A percentile compares a stretch with the other conserved stretches of the same genome.
phyloP scores from a whole-genome alignment of 2,113 vertebrate genomes.

The Alectura lathami region DNA sequence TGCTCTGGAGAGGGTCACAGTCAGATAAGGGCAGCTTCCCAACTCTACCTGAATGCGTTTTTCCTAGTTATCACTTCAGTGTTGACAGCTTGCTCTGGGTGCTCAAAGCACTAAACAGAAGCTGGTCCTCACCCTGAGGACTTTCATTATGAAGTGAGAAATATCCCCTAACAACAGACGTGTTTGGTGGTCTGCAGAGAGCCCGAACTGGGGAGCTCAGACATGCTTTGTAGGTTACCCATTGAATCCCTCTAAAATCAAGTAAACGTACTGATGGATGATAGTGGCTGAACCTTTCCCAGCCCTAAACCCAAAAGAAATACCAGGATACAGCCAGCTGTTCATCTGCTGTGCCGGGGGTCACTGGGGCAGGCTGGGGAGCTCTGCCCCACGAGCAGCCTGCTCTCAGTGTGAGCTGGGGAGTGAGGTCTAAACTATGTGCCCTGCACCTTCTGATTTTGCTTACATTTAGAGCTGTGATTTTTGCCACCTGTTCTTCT shows the following conservation, averaged over 20 bases:
- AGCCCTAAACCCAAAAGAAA: neutral
- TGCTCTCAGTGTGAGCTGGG: neutral
- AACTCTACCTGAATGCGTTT: neutral
- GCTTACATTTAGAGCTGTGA: neutral
- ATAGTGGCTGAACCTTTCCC: fast-evolving
- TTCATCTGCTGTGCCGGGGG: neutral
- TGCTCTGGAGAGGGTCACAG: neutral
- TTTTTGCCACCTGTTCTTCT: neutral
- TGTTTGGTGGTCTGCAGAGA: fast-evolving
- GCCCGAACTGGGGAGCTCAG: neutral
- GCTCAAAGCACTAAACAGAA: neutral
- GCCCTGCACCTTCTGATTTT: neutral
- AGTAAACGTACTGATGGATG: neutral
- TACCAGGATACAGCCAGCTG: neutral
- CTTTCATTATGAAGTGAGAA: neutral
- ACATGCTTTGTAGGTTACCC: fast-evolving
- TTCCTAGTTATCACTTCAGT: neutral
- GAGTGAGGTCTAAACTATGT: neutral
- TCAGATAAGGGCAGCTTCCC: neutral
- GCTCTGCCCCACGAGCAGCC: neutral
- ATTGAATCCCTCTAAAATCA: neutral
- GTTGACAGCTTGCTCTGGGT: neutral
- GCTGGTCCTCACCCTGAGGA: fast-evolving
- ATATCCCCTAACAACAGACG: neutral
- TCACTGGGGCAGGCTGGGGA: neutral